phyloP scores from a whole-genome alignment of 1,140 invertebrate species.

The Reticulitermes speratus region DNA sequence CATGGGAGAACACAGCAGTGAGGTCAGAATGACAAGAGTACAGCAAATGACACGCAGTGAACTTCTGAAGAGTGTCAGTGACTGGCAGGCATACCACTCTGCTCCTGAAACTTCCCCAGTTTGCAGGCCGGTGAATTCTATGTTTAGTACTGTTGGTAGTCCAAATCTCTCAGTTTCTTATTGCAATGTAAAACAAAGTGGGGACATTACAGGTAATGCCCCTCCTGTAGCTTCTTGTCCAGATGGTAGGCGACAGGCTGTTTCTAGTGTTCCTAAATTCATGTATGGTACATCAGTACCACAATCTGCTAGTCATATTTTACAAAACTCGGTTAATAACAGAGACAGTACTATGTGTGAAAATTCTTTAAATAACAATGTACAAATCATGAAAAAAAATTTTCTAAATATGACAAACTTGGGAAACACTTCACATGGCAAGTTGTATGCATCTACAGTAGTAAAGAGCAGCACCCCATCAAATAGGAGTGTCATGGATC shows the following conservation, averaged over 20 bases:
- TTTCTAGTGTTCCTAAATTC: not conserved
- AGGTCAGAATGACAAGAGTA: not conserved
- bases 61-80: not conserved
- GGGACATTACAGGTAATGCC: not conserved
- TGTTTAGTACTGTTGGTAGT: not conserved
- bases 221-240: not conserved
- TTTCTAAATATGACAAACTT: not conserved
- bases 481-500: no score
- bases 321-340: not conserved
- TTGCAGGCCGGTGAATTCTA: not conserved
- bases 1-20: not conserved
- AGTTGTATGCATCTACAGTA: no score
- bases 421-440: not conserved
- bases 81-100: not conserved
- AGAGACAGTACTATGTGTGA: not conserved
- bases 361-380: not conserved
- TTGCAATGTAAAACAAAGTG: no score
- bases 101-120: not conserved
- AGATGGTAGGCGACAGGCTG: not conserved
- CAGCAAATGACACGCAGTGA: not conserved
- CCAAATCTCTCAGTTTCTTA: not conserved
- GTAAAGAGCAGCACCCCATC: no score
- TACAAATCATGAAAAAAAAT: not conserved
- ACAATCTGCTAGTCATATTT: not conserved
- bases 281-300: not conserved